phyloP scores from a whole-genome alignment of 1,140 invertebrate genomes.

The Teleogryllus occipitalis region DNA sequence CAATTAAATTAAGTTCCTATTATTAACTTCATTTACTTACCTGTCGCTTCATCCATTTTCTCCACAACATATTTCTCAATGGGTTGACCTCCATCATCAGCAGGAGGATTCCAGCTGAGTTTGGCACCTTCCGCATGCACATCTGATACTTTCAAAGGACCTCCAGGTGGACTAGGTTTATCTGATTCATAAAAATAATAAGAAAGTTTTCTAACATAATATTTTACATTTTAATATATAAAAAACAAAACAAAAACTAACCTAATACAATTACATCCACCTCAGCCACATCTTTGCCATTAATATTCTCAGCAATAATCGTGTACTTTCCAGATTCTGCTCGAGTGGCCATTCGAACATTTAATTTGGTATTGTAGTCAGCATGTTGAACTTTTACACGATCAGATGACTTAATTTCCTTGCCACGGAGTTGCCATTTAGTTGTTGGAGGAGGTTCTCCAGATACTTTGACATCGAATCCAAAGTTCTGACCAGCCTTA shows the following conservation, averaged over 20 bases:
- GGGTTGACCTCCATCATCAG: constrained; percentile 82
- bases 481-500: constrained; percentile 81
- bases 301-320: constrained; percentile 85
- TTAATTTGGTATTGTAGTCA: constrained; percentile 86
- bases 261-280: constrained; percentile 85
- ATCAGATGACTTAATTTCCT: constrained; percentile 62
- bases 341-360: constrained; percentile 74
- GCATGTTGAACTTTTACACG: constrained; percentile 66
- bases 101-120: constrained; percentile 81
- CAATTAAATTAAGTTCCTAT: constrained; percentile 14
- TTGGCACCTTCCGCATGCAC: constrained; percentile 78
- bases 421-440: constrained; percentile 71
- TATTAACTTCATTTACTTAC: constrained; percentile 30
- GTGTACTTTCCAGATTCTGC: constrained; percentile 86
- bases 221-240: neutral
- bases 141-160: constrained; percentile 79
- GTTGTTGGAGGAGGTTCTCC: constrained; percentile 86
- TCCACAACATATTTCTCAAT: constrained; percentile 89
- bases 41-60: constrained; percentile 87
- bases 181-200: constrained; percentile 40
- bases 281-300: constrained; percentile 84
- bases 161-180: constrained; percentile 80
- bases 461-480: constrained; percentile 71
- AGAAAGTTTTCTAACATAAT: neutral
- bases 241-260: constrained; percentile 34